phyloP scores from a whole-genome alignment of 2,888 invertebrate genomes.

The Sinotaia quadrata region DNA sequence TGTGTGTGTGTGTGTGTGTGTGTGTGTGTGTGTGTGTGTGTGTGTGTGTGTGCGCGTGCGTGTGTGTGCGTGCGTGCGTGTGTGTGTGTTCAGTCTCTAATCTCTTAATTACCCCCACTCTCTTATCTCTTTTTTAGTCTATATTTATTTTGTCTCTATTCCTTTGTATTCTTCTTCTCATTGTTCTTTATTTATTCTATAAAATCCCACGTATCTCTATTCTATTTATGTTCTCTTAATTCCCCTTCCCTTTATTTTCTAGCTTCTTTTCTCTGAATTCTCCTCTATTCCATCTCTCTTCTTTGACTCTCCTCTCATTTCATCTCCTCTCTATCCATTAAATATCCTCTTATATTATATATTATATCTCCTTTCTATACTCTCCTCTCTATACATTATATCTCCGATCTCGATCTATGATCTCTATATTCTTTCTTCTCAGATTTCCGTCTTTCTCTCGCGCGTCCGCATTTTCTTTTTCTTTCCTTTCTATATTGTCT shows the following conservation, averaged over 20 bases:
- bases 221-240: not conserved
- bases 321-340: too few species aligned
- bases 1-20: not conserved
- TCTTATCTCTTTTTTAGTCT: not conserved
- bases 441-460: too few species aligned
- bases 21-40: not conserved
- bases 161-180: not conserved
- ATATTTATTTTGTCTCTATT: not conserved
- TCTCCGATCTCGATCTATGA: too few species aligned
- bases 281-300: too few species aligned
- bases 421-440: too few species aligned
- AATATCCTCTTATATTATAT: too few species aligned
- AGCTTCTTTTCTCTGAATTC: not conserved
- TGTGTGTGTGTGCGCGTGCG: not conserved
- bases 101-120: not conserved
- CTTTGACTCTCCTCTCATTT: too few species aligned
- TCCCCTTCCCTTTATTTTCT: not conserved
- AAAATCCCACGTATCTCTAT: not conserved
- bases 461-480: too few species aligned
- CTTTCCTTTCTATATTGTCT: too few species aligned
- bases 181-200: not conserved
- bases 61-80: not conserved
- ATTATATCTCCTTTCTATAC: too few species aligned
- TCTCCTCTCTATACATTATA: too few species aligned
- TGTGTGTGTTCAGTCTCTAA: not conserved